phyloP scores from a whole-genome alignment of 2,797 vertebrate genomes.

The Hozukius guyotensis region DNA sequence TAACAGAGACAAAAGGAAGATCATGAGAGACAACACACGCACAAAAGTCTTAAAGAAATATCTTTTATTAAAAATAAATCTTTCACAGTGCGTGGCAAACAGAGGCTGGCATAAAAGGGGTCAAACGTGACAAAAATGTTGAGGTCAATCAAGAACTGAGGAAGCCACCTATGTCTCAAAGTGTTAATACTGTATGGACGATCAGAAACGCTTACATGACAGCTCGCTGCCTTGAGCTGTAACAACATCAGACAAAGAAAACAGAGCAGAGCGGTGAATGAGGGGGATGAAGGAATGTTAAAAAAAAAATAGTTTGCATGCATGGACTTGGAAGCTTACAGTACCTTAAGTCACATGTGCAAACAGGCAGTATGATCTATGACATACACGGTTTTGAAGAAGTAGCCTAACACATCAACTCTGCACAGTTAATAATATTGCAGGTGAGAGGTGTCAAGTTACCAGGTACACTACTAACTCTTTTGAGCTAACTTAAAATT shows the following conservation, averaged over 20 bases:
- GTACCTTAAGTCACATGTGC: background rate
- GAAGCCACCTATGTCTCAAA: background rate
- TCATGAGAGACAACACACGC: background rate
- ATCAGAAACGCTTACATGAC: background rate
- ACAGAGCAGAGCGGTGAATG: background rate
- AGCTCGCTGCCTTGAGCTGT: background rate
- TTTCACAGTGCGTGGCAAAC: slow-evolving; percentile 42
- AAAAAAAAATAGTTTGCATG: background rate
- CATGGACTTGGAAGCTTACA: slow-evolving; percentile 2
- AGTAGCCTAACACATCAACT: background rate
- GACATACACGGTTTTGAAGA: background rate
- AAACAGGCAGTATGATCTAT: slow-evolving; percentile 14
- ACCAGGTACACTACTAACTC: background rate
- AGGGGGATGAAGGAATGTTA: background rate
- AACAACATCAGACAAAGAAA: background rate
- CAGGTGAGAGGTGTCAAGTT: background rate
- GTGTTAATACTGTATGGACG: slow-evolving; percentile 1
- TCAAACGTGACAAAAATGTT: background rate
- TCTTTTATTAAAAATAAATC: slow-evolving; percentile 60
- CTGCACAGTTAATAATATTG: background rate
- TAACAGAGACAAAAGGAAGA: background rate
- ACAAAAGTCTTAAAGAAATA: slow-evolving; percentile 19
- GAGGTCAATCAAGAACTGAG: background rate
- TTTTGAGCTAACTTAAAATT: background rate
- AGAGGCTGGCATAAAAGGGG: slow-evolving; percentile 13